Evolutionary conservation across 2,888 invertebrate species (phyloP), one percentile per base, ranked within the genome.

Genomic region (Seira musarum): DNA sequence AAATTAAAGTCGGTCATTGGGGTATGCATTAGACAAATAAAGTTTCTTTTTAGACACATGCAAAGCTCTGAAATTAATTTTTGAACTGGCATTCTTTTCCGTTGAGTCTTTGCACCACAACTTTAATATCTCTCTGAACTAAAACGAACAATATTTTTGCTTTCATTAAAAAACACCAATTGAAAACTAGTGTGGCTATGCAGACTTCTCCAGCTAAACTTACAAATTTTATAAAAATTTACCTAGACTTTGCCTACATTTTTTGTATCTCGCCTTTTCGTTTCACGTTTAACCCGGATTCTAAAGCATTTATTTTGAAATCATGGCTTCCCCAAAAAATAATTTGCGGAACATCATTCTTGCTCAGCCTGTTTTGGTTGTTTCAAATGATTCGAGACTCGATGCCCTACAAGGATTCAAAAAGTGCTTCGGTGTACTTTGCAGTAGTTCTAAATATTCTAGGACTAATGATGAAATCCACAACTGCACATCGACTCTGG

Each of bases 321-420:
- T 40, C 40, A 13, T 66, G 40, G 40, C 35, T 25, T 17, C 66
- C 66, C 40, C 66, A 66, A 19, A 66, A 40, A 19, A 40, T 66
- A 17, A 2, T 66, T 10, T 35, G 35, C 46, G 66, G 66, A 40
- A 3, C 17, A 21, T 17, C 21, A 1, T 66, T 30, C 17, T 40
- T 66, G 6, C 13, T 66, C 10, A 40, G 66, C 21, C 1, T 40
- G 5, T 35, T 66, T 15, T 66, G 66, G 66, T 19, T 66, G 2
- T 13, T 66, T 13, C n/a, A 17, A 66, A 66, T 66, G 35, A 40
- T 66, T 21, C 35, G 66, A 13, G 40, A 19, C 17, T 66, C 66
- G 1, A 10, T 66, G 17, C 35, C 66, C 5, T n/a, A 17, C 5
- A 13, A 15, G 10, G 6, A 40, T 1, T 19, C 24, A 15, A 35